A percentile compares a stretch with the other conserved stretches of the same genome.
phyloP scores from a whole-genome alignment of 30 jellyfish, hydroid and myxozoan species.

The Pelagia noctiluca region DNA sequence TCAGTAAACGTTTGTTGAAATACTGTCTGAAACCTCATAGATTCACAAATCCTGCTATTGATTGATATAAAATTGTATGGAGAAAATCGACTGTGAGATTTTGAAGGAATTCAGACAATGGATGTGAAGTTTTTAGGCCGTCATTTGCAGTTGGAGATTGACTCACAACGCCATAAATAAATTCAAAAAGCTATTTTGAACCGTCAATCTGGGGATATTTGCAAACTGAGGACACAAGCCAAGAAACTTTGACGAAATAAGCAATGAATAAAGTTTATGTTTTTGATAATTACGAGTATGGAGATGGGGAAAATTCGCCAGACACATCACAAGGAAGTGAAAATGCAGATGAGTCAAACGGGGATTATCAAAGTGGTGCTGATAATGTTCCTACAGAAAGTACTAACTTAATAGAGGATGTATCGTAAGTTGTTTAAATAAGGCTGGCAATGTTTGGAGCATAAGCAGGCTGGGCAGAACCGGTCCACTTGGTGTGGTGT shows the following conservation, averaged over 20 bases:
- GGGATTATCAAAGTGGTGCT: background rate
- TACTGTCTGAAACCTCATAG: too few species aligned
- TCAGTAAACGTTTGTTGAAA: too few species aligned
- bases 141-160: too few species aligned
- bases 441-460: background rate
- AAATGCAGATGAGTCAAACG: constrained; percentile 14
- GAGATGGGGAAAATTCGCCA: constrained; percentile 54
- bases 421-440: constrained; percentile 35
- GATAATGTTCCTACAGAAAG: background rate
- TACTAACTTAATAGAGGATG: constrained; percentile 7
- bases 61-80: too few species aligned
- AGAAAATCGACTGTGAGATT: too few species aligned
- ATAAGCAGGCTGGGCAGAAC: background rate
- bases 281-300: constrained; percentile 16
- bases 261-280: background rate
- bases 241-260: background rate
- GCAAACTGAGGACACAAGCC: background rate
- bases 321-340: constrained; percentile 35
- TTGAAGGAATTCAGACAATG: background rate
- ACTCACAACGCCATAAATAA: too few species aligned
- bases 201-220: too few species aligned
- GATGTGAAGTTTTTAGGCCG: too few species aligned
- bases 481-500: background rate
- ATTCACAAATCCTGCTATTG: too few species aligned
- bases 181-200: too few species aligned